Evolutionary conservation across 2,888 invertebrate genomes (phyloP).

Genomic region (Zeuzera pyrina): DNA sequence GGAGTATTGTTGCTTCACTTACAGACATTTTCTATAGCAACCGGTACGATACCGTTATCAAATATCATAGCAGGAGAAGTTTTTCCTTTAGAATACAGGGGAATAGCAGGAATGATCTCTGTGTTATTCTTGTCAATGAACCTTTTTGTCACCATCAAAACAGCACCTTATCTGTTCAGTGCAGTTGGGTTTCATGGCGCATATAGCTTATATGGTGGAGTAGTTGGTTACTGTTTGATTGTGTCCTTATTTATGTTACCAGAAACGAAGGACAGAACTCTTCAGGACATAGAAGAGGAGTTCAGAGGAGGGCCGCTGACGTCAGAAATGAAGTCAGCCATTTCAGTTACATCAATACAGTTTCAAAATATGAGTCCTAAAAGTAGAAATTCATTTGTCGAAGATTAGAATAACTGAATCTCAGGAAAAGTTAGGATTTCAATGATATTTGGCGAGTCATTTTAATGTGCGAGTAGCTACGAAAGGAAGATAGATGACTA

Average conservation of each 20-base stretch:
- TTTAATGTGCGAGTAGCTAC: too few species aligned
- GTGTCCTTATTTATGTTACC: conserved; percentile 12
- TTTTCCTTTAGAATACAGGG: conserved; percentile 21
- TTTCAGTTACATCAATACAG: neutral
- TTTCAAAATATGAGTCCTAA: neutral
- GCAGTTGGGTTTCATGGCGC: conserved; percentile 21
- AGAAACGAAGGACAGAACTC: conserved; percentile 17
- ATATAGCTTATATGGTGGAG: conserved; percentile 14
- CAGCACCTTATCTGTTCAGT: conserved; percentile 19
- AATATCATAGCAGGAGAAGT: conserved; percentile 21
- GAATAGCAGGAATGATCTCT: conserved; percentile 27
- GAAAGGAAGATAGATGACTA: too few species aligned
- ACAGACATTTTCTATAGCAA: conserved; percentile 18
- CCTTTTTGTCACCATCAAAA: conserved; percentile 23
- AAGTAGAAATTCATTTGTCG: too few species aligned
- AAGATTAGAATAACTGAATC: too few species aligned
- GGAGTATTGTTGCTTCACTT: conserved; percentile 17
- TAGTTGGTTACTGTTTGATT: conserved; percentile 12
- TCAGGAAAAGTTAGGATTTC: too few species aligned
- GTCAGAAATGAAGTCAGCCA: neutral
- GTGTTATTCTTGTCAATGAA: conserved; percentile 24
- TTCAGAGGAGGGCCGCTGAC: conserved; percentile 12
- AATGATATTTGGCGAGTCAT: too few species aligned
- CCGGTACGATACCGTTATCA: conserved; percentile 18
- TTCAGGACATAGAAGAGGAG: conserved; percentile 19